phyloP scores from a whole-genome alignment of 64 coral and sea anemone species.

The Dendronephthya gigantea region DNA sequence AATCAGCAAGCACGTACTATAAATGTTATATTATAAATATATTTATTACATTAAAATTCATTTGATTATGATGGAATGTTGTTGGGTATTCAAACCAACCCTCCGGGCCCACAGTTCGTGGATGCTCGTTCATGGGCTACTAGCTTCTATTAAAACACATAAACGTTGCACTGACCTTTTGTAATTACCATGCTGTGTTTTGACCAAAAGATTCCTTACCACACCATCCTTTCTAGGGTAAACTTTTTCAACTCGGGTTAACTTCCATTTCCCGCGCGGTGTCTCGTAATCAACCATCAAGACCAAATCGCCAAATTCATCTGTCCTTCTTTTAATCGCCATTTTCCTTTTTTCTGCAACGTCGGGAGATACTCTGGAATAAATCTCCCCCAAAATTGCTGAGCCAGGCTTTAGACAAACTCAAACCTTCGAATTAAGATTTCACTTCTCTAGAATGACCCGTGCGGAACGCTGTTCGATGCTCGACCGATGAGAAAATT shows the following conservation, averaged over 20 bases:
- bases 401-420: too few relatives aligned
- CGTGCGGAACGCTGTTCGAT: too few relatives aligned
- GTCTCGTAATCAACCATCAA: background rate
- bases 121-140: background rate
- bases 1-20: too few relatives aligned
- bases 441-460: too few relatives aligned
- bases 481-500: too few relatives aligned
- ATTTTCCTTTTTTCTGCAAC: background rate
- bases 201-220: background rate
- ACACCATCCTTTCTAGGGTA: background rate
- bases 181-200: background rate
- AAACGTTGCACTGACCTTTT: background rate
- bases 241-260: background rate
- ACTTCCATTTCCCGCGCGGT: background rate
- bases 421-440: too few relatives aligned
- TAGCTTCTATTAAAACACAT: too few relatives aligned
- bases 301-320: background rate
- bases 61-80: too few relatives aligned
- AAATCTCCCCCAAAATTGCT: background rate
- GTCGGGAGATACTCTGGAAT: background rate
- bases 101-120: background rate
- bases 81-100: too few relatives aligned
- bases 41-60: too few relatives aligned
- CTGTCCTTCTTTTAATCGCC: background rate
- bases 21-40: too few relatives aligned